These are phyloP conservation scores for Agriopis marginaria DNA, from an alignment of 2,888 invertebrate genomes.

Conservation along the genomic window DNA sequence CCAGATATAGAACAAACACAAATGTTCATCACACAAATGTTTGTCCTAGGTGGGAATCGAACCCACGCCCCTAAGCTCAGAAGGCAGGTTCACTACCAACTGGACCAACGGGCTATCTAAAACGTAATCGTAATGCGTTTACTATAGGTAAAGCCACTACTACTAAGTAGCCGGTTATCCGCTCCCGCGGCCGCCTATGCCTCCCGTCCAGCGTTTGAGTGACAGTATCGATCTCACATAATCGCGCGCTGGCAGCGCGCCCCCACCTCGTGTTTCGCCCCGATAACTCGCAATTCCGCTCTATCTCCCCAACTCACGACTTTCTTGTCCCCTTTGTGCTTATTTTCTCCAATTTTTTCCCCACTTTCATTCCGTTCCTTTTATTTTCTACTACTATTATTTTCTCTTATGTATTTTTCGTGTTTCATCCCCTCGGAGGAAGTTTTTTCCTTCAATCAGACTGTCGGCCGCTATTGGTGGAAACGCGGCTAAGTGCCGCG, in stretches of 20 bases:
- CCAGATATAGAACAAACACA: no score
- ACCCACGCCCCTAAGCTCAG: no score
- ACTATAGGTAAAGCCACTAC: neutral
- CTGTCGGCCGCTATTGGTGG: conserved; percentile 80
- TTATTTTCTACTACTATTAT: conserved; percentile 83
- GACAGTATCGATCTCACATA: conserved; percentile 84
- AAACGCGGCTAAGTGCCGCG: conserved; percentile 77
- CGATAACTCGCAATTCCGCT: conserved; percentile 85
- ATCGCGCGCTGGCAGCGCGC: conserved; percentile 75
- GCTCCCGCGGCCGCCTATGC: conserved; percentile 4
- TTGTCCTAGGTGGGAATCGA: no score
- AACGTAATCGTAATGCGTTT: no score
- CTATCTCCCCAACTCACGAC: conserved; percentile 81
- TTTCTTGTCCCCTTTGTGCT: conserved; percentile 84
- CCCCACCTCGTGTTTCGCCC: conserved; percentile 79
- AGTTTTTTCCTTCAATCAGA: conserved; percentile 78
- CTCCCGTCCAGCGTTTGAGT: conserved; percentile 59
- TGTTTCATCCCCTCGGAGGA: conserved; percentile 74
- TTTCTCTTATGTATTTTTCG: conserved; percentile 84
- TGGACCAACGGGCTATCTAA: no score
- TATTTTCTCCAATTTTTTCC: conserved; percentile 84
- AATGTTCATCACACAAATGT: no score
- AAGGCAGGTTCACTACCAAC: no score
- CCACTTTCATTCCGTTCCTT: conserved; percentile 81
- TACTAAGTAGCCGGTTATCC: neutral